phyloP scores from a whole-genome alignment of 2,113 vertebrate genomes.

The Indicator indicator region DNA sequence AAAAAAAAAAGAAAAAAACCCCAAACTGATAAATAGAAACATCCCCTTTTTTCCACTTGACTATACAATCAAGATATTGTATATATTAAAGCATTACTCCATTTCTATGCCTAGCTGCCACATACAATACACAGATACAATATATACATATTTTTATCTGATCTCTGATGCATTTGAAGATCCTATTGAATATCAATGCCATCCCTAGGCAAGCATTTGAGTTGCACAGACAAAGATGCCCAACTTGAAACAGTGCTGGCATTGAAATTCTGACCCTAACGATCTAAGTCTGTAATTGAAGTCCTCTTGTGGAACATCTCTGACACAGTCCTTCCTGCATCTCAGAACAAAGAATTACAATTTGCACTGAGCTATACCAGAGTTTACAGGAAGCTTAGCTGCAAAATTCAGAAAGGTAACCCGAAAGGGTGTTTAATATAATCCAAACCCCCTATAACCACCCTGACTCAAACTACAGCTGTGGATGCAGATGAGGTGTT shows the following conservation, averaged over 20 bases:
- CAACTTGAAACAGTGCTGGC: neutral
- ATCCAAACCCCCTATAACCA: neutral
- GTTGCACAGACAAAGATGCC: slow-evolving; percentile 2
- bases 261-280: neutral
- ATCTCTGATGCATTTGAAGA: slow-evolving; percentile 1
- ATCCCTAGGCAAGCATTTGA: neutral
- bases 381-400: neutral
- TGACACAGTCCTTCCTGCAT: neutral
- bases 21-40: slow-evolving; percentile 62
- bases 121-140: neutral
- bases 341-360: neutral
- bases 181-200: neutral
- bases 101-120: slow-evolving; percentile 28
- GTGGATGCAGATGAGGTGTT: neutral
- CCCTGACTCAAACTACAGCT: neutral
- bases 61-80: slow-evolving; percentile 39
- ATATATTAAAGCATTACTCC: slow-evolving; percentile 47
- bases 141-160: slow-evolving; percentile 37
- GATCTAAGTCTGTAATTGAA: neutral
- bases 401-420: neutral
- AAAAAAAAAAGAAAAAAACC: neutral
- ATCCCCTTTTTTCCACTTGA: slow-evolving; percentile 46
- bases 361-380: neutral
- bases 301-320: neutral
- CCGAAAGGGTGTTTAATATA: neutral